phyloP scores from a whole-genome alignment of 2,888 invertebrate genomes.

The Tolmerus cingulatus region DNA sequence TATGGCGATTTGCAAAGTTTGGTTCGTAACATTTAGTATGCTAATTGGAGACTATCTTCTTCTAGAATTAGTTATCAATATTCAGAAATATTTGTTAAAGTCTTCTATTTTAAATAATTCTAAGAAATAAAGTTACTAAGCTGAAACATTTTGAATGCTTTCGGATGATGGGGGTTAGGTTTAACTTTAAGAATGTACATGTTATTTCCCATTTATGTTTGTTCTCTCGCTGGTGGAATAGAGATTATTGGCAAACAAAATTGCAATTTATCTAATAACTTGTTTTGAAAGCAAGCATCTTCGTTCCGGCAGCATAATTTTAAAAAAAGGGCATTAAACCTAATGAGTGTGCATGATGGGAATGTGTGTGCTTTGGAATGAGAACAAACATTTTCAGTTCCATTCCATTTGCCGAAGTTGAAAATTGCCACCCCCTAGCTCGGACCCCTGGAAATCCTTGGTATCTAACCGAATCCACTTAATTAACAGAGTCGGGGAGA shows the following conservation, averaged over 20 bases:
- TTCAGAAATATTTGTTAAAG: too few species aligned
- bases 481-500: conserved; percentile 4
- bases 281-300: background rate
- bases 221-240: background rate
- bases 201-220: background rate
- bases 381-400: background rate
- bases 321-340: background rate
- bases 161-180: too few species aligned
- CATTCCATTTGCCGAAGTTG: background rate
- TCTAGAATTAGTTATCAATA: too few species aligned
- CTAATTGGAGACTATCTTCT: too few species aligned
- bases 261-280: background rate
- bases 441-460: background rate
- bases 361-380: background rate
- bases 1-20: too few species aligned
- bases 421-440: background rate
- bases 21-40: too few species aligned
- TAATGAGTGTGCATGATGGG: background rate
- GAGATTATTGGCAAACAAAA: background rate
- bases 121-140: too few species aligned
- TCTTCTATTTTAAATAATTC: too few species aligned
- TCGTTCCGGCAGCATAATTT: background rate
- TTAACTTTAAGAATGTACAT: too few species aligned
- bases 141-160: too few species aligned
- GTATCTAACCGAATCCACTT: background rate